Evolutionary conservation across 2,888 invertebrate species (phyloP), one percentile per base, ranked within the genome.

Genomic region (Drosophila birchii): DNA sequence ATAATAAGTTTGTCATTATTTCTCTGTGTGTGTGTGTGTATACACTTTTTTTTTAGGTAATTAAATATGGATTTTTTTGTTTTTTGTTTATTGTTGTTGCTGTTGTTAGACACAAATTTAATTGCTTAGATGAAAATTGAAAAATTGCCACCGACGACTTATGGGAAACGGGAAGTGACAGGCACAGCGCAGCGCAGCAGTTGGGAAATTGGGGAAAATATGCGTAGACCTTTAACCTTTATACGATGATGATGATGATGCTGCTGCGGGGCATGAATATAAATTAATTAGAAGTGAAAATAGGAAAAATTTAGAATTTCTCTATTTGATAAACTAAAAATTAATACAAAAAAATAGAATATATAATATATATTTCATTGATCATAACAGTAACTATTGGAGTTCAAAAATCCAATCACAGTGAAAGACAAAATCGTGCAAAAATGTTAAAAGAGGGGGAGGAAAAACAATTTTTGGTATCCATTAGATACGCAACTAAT

Each of bases 401-500:
- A 23, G 23, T 55, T 68, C 14, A 54, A 47, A 70, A 71, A 39
- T 60, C 34, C 60, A 43, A 69, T 49, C 53, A 45, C 18, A 43
- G 57, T 56, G 11, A 56, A n/a, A 26, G 45, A 45, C 45, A 47
- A 47, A 47, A n/a, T 6, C n/a, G n/a, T 32, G 56, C 32, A 53
- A 20, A 20, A 41, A 56, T 16, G n/a, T n/a, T 18, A 16, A 34
- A 34, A 34, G 43, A 36, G 51, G 55, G 51, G 20, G 39, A 47
- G 56, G 18, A 67, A 39, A 62, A 72, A 78, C 72, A 69, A 54
- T 76, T 78, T 75, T 80, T 84, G 72, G 83, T 83, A 85, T 81
- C 83, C 83, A 85, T 85, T 87, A 83, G 83, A 87, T 83, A 83
- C 83, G 85, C 78, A 87, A 84, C 85, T 84, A 84, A 73, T 73